A percentile compares a stretch with the other conserved stretches of the same genome.
These are phyloP conservation scores for Caenorhabditis latens DNA, from an alignment of 1,140 invertebrate species.

Conservation along the genomic window DNA sequence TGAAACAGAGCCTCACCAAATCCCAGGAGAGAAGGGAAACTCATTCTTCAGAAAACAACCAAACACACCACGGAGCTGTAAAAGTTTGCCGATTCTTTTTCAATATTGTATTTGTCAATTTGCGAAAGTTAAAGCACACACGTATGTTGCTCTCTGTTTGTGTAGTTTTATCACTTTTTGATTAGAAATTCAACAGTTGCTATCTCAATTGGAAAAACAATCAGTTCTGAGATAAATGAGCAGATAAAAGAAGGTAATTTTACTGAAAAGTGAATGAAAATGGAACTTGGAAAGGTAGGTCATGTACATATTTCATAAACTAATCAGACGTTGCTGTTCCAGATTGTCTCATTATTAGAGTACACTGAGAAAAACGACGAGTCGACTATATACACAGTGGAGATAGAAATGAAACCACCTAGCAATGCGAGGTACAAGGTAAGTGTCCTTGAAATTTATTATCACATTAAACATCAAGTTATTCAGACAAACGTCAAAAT, in stretches of 20 bases:
- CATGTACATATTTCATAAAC: too few species aligned
- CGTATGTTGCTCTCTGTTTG: neutral
- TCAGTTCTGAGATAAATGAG: neutral
- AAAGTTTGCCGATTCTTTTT: conserved; percentile 32
- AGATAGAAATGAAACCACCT: too few species aligned
- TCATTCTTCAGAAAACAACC: conserved; percentile 48
- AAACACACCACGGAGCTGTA: neutral
- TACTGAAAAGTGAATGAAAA: too few species aligned
- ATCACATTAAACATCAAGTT: too few species aligned
- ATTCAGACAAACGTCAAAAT: conserved; percentile 19
- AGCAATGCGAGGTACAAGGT: too few species aligned
- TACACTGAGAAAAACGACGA: too few species aligned
- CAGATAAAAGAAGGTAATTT: conserved; percentile 4
- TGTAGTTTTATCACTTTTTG: neutral
- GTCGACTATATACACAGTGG: too few species aligned
- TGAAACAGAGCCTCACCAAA: neutral
- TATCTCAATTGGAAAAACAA: neutral
- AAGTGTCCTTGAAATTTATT: too few species aligned
- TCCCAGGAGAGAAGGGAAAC: conserved; percentile 26
- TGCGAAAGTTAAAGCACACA: neutral
- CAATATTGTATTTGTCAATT: conserved; percentile 61
- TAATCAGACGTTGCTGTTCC: too few species aligned
- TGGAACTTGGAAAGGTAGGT: too few species aligned
- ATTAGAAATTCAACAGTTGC: neutral
- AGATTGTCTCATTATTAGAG: too few species aligned